Conservation (phyloP, 1,140 invertebrate genomes). For the Cherax quadricarinatus region DNA sequence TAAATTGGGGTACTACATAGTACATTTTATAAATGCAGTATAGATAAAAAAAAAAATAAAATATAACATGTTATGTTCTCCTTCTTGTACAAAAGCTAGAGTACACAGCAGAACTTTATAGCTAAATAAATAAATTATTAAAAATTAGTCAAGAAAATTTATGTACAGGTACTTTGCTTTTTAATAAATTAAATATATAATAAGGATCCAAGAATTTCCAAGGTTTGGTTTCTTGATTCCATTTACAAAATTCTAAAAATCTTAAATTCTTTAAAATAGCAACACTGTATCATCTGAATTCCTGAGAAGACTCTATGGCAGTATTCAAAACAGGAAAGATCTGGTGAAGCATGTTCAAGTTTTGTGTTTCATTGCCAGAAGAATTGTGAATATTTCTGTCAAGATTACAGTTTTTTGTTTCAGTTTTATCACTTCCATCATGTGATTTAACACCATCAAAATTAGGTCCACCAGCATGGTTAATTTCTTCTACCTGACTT, state of each 20-base stretch:
- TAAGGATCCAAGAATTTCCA: neutral
- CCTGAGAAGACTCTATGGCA: neutral
- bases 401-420: neutral
- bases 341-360: neutral
- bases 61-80: too few relatives aligned
- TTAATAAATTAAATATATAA: neutral
- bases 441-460: neutral
- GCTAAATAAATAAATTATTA: too few relatives aligned
- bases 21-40: too few relatives aligned
- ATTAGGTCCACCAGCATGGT: neutral
- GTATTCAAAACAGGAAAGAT: neutral
- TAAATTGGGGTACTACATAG: too few relatives aligned
- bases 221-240: neutral
- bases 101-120: too few relatives aligned
- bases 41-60: too few relatives aligned
- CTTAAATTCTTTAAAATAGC: neutral
- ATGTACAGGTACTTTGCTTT: neutral
- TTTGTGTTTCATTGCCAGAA: neutral
- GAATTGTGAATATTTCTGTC: neutral
- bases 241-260: neutral
- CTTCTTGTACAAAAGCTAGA: too few relatives aligned
- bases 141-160: too few relatives aligned
- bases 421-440: neutral
- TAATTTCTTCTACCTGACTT: neutral
- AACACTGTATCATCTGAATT: neutral